These are phyloP conservation scores for Pseudopodoces humilis DNA, from an alignment of 2,113 vertebrate genomes.

Conservation along the genomic window DNA sequence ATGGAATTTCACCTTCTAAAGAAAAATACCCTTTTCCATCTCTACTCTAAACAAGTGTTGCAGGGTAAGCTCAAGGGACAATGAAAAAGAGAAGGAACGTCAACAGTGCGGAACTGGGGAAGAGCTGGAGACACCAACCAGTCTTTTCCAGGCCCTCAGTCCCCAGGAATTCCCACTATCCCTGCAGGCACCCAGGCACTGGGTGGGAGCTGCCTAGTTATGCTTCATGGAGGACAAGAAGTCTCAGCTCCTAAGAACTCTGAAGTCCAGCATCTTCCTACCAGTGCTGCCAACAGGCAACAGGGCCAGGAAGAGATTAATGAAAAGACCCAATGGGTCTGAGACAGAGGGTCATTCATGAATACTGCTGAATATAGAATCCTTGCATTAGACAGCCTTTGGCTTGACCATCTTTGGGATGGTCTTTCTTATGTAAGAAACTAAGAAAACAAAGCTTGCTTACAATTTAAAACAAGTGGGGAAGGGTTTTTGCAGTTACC, in stretches of 20 bases:
- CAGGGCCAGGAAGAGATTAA: neutral
- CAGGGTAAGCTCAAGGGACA: neutral
- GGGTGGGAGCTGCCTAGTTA: neutral
- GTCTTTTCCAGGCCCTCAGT: neutral
- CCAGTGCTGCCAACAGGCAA: accelerated
- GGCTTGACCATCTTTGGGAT: neutral
- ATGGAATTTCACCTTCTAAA: neutral
- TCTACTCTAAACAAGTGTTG: neutral
- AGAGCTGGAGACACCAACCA: neutral
- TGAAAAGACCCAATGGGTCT: neutral
- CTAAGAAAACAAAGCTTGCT: neutral
- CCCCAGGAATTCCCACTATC: neutral
- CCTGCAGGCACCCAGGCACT: neutral
- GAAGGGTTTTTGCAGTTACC: neutral
- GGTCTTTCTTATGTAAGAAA: neutral
- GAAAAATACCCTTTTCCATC: neutral
- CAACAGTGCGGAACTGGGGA: neutral
- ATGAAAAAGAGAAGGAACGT: neutral
- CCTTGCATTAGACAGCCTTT: neutral
- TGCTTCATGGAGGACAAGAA: accelerated
- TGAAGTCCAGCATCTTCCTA: neutral
- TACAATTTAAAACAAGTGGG: neutral
- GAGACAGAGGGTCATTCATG: neutral
- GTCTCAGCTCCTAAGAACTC: neutral
- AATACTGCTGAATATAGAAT: neutral